Base-by-base conservation (phyloP, 1,140 invertebrate genomes). In the Sarcophaga bullata region DNA sequence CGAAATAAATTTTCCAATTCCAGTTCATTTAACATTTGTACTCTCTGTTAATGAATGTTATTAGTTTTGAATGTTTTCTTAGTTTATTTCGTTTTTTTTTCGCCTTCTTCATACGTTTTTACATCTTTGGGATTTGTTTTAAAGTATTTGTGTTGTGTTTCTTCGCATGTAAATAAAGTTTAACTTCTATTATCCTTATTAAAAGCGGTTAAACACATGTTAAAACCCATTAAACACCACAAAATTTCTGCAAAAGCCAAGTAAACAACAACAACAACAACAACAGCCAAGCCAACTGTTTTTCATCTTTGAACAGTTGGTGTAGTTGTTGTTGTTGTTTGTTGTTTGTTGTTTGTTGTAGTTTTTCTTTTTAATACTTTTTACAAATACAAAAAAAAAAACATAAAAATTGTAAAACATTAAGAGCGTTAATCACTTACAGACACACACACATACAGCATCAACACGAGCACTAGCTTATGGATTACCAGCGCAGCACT, bases 101-200 rank as follows among this genome's bases (percentile, higher is more conserved):
- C 1, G 1, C 4, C 25, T 37, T 37, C 25, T 37, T 37, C 25
- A 37, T 37, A 1, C 4, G 25, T 37, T 37, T 37, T 37, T 37
- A 37, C 25, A 37, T 37, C 25, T 2, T 4, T 37, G 25, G 25
- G 25, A 37, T 37, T 1, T 37, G 25, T 37, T 37, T 37, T 37
- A 37, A 37, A 37, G 25, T 37, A 37, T 37, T n/a, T 37, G 25
- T 4, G 25, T 37, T 37, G 25, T 7, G 52, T 6, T 58, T 58
- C 15, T 58, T 58, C n/a, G 54, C 54, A n/a, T 58, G 54, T 58
- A 58, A 58, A 58, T 68, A 68, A 19, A 68, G n/a, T 68, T 68
- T 68, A 68, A 17, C 62, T 68, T 68, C 62, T 19, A 68, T 68
- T 68, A 68, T 68, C 62, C 62, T 68, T 68, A 68, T 68, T 68